Percentiles rank a stretch among this genome's conserved stretches.
phyloP scores from a whole-genome alignment of 1,140 invertebrate genomes.

The Ips nitidus region DNA sequence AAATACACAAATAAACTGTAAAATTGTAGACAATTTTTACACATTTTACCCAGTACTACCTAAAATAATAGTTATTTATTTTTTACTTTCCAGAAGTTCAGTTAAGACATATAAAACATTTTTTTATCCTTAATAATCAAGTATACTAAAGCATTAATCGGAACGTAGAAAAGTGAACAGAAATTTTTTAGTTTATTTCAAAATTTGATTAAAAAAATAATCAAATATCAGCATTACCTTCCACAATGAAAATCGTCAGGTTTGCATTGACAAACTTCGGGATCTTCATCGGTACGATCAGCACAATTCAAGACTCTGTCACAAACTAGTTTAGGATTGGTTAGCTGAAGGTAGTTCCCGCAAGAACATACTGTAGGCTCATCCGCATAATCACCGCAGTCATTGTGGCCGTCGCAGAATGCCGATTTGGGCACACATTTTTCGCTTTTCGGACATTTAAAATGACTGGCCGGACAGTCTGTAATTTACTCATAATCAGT shows the following conservation, averaged over 20 bases:
- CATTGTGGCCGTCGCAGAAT: slow-evolving; percentile 66
- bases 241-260: slow-evolving; percentile 56
- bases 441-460: slow-evolving; percentile 64
- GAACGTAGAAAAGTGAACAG: not conserved
- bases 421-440: slow-evolving; percentile 67
- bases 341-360: slow-evolving; percentile 65
- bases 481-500: slow-evolving; percentile 35
- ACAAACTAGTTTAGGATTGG: slow-evolving; percentile 67
- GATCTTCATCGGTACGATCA: slow-evolving; percentile 78
- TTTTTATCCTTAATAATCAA: not conserved
- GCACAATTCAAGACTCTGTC: slow-evolving; percentile 77
- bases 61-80: too few species aligned
- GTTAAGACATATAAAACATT: too few species aligned
- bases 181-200: not conserved
- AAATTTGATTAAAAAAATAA: not conserved
- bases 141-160: not conserved
- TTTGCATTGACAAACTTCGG: slow-evolving; percentile 63
- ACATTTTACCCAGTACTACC: too few species aligned
- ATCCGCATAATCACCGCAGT: slow-evolving; percentile 72
- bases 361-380: slow-evolving; percentile 70
- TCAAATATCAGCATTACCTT: slow-evolving; percentile 47
- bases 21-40: too few species aligned
- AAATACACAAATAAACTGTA: too few species aligned
- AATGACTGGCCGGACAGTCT: slow-evolving; percentile 61
- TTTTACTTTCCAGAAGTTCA: too few species aligned